Evolutionary conservation across 37 sponge, comb jelly and placozoan species (phyloP), one percentile per base, ranked within the genome.

Genomic region (Ephydatia muelleri): DNA sequence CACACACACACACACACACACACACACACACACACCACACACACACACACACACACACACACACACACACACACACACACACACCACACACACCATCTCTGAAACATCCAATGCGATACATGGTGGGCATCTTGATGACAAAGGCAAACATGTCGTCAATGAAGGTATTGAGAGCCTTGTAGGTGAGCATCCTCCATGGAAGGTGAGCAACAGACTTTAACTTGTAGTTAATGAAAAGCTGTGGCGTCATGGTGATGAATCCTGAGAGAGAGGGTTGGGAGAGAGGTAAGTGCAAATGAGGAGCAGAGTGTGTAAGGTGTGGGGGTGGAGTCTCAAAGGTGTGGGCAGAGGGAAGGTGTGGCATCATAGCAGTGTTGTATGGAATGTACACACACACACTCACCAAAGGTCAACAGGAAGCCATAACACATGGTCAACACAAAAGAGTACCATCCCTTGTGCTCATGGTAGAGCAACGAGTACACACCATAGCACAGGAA

Each of bases 71-170:
- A n/a, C n/a, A n/a, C n/a, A n/a, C n/a, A n/a, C n/a, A 14, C 66
- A 65, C 21, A 65, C 14, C 57, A 34, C 25, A 77, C 97, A 78
- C 36, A 97, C 98, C 98, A 89, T 99, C 99, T 83, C 99, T 85
- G 73, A 99, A 94, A 72, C 97, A 97, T 43, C 99, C 99, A 31
- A 99, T 91, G 26, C 99, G 78, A 69, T 99, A 99, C 85, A 99
- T 85, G 38, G 91, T 97, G 19, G 99, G 99, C 99, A 99, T 99
- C 72, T 96, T 95, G 66, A 99, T 99, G 79, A 99, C 97, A 84
- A 99, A 99, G 37, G 99, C 99, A 93, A 99, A 99, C 88, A 99
- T 88, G 83, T 99, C 99, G 73, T 99, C 99, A 64, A 99, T 99
- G 89, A 99, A 99, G 33, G 99, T 99, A 85, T 99, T 99, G 83